Evolutionary conservation across 2,113 vertebrate genomes (phyloP), one percentile per base, ranked within the genome.

Genomic region (Elephas maximus): DNA sequence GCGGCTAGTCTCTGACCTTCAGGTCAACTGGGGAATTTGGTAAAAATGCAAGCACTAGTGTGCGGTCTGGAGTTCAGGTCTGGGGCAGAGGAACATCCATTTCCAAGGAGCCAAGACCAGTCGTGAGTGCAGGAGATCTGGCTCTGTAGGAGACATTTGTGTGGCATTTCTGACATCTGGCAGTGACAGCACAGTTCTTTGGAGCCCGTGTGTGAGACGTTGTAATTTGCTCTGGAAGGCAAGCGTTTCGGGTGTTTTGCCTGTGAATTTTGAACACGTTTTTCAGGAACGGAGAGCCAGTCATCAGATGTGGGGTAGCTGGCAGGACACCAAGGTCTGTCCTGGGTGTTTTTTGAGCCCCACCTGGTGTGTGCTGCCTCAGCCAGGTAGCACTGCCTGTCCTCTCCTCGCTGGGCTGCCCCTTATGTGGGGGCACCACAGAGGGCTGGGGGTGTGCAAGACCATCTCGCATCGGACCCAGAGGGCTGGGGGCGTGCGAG

Each of bases 101-200:
- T 28, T 77, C 33, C 17, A 17, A 7, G n/a, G 62, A 63, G 77
- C 60, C 11, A 9, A 21, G 79, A 60, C 8, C 30, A 0, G 0
- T 28, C 3, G 18, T 0, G 0, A 30, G 65, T 2, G 2, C 2
- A 15, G 3, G 18, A 5, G 30, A 63, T 14, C 20, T 3, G 20
- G 26, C 28, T 48, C n/a, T 48, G n/a, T 41, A 91, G 53, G 85
- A 80, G 21, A 51, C 8, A 0, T 17, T 62, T 6, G 53, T 65
- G 51, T 24, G 62, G 48, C 26, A 5, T n/a, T 24, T 28, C 87
- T 63, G 1, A 44, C 53, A 45, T 20, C 33, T 51, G 26, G 37
- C 37, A 8, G 73, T 45, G 62, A 67, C 63, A 53, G 53, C 81
- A 24, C 1, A 0, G 57, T 45, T 33, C 3, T 3, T 18, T 57